Conservation (phyloP, 2,888 invertebrate genomes). For the Napeogenes inachia region DNA sequence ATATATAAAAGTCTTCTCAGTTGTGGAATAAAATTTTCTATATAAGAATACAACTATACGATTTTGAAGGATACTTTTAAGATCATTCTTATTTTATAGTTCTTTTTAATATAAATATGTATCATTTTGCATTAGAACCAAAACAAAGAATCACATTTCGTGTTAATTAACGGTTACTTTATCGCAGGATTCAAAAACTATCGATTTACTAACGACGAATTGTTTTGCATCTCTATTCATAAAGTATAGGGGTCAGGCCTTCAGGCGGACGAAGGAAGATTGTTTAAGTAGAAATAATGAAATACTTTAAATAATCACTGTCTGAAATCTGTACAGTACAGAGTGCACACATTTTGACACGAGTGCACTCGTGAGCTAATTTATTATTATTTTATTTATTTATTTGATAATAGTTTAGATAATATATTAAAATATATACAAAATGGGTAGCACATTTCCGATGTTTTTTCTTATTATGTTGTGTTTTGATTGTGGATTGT, state of each 20-base stretch:
- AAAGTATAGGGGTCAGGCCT: slow-evolving; percentile 70
- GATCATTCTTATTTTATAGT: too few relatives aligned
- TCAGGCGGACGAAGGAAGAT: slow-evolving; percentile 58
- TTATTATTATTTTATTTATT: slow-evolving; percentile 34
- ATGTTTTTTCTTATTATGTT: slow-evolving; percentile 40
- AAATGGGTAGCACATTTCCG: slow-evolving; percentile 51
- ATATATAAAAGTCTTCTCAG: too few relatives aligned
- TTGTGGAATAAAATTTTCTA: too few relatives aligned
- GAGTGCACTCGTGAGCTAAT: slow-evolving; percentile 36
- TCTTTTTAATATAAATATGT: too few relatives aligned
- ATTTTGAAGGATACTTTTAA: too few relatives aligned
- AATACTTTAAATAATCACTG: slow-evolving; percentile 65
- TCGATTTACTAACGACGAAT: slow-evolving; percentile 21
- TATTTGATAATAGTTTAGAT: slow-evolving; percentile 42
- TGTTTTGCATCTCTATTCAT: slow-evolving; percentile 42
- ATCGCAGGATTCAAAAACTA: slow-evolving; percentile 29
- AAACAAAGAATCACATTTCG: too few relatives aligned
- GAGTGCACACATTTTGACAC: slow-evolving; percentile 52
- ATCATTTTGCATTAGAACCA: too few relatives aligned
- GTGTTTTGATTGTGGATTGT: slow-evolving; percentile 47
- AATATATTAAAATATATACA: slow-evolving; percentile 35
- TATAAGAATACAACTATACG: too few relatives aligned
- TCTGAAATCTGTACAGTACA: slow-evolving; percentile 54
- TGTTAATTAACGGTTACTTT: too few relatives aligned
- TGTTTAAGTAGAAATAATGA: slow-evolving; percentile 67